Percentiles rank a stretch among this genome's conserved stretches.
phyloP scores from a whole-genome alignment of 2,888 invertebrate species.

The Patella ulyssiponensis region DNA sequence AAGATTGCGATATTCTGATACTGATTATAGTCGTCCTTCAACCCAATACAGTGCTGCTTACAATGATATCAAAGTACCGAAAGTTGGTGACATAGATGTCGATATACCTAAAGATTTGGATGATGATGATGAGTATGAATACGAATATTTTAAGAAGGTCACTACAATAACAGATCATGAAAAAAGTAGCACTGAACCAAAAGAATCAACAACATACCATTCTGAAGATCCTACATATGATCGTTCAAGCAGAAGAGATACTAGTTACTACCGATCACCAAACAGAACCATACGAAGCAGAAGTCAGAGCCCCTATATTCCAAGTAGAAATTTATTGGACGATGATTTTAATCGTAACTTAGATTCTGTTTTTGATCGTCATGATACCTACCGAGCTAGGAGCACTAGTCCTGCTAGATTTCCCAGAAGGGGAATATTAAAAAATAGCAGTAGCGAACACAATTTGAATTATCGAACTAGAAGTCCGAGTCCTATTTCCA shows the following conservation, averaged over 20 bases:
- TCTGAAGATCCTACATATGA: background rate
- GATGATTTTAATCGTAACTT: background rate
- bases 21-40: background rate
- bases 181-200: background rate
- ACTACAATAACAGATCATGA: background rate
- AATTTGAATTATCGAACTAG: constrained; percentile 23
- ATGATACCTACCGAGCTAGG: background rate
- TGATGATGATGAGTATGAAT: constrained; percentile 3
- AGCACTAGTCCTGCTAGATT: constrained; percentile 20
- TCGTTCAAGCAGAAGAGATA: background rate
- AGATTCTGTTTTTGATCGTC: constrained; percentile 1
- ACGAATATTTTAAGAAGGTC: background rate
- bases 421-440: constrained; percentile 29
- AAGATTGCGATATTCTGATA: constrained; percentile 23
- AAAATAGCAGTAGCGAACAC: constrained; percentile 18
- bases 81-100: no score
- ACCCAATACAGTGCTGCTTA: background rate
- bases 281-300: constrained; percentile 2
- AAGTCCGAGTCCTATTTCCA: constrained; percentile 31
- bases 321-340: background rate
- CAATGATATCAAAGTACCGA: background rate
- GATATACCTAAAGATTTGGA: no score
- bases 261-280: no score
- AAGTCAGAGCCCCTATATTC: background rate
- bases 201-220: background rate